Conservation (phyloP, 2,113 vertebrate genomes). For the Oncorhynchus nerka region DNA sequence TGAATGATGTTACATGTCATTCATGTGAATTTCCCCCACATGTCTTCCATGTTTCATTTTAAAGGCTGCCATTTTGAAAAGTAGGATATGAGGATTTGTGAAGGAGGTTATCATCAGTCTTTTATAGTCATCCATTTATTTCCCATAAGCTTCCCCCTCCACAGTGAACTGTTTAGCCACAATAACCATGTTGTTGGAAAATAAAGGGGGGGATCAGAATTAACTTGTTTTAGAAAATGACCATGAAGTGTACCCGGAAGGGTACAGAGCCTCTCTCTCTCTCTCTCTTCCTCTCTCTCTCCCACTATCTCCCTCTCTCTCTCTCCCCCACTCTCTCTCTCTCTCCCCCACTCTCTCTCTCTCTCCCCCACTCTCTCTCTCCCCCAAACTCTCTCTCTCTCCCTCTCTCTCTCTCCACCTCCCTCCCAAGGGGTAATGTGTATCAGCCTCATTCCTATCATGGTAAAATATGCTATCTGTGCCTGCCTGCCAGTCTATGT, state of each 20-base stretch:
- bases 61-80: slow-evolving; percentile 16
- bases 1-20: slow-evolving; percentile 16
- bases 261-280: slow-evolving; percentile 51
- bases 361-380: too few relatives aligned
- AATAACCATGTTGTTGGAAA: slow-evolving; percentile 45
- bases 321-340: slow-evolving; percentile 39
- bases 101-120: slow-evolving; percentile 14
- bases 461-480: slow-evolving; percentile 78
- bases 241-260: slow-evolving; percentile 63
- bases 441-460: slow-evolving; percentile 70
- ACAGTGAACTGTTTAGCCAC: slow-evolving; percentile 7
- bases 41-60: slow-evolving; percentile 19
- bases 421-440: slow-evolving; percentile 59
- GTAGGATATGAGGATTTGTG: slow-evolving; percentile 34
- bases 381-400: background rate
- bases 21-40: background rate
- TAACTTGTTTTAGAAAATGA: slow-evolving; percentile 61
- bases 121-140: slow-evolving; percentile 25
- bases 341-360: slow-evolving; percentile 25
- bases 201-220: slow-evolving; percentile 53
- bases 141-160: slow-evolving; percentile 14
- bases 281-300: slow-evolving; percentile 39
- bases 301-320: slow-evolving; percentile 38
- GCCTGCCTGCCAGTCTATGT: slow-evolving; percentile 74
- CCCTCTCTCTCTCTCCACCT: slow-evolving; percentile 30